A percentile compares a stretch with the other conserved stretches of the same genome.
Evolutionary conservation across 1,140 invertebrate species (phyloP).

Genomic region (Habropoda laboriosa): DNA sequence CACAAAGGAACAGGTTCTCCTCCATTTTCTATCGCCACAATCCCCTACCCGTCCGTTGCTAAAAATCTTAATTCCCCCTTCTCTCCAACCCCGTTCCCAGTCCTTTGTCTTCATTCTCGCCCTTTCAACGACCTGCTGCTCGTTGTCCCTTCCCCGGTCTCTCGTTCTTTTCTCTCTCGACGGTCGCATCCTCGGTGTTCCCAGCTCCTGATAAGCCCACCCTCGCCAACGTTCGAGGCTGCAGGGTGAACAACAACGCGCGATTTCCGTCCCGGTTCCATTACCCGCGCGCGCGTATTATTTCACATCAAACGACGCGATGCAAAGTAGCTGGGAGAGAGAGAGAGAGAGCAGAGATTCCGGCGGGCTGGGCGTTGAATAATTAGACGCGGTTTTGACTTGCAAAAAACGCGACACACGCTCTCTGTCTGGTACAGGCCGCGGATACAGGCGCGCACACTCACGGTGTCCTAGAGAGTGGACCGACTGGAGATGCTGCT

Average conservation of each 20-base stretch:
- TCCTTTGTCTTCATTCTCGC: constrained; percentile 19
- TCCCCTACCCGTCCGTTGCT: not conserved
- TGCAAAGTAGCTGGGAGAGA: not conserved
- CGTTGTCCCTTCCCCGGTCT: not conserved
- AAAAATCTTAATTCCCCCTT: constrained; percentile 6
- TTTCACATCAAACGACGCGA: constrained; percentile 25
- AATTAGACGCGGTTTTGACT: constrained; percentile 33
- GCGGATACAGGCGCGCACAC: not conserved
- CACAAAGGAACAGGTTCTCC: not conserved
- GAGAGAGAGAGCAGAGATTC: not conserved
- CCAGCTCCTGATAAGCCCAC: not conserved
- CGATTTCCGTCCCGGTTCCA: constrained; percentile 9
- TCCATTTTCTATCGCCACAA: not conserved
- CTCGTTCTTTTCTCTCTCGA: too few relatives aligned
- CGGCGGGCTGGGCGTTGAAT: not conserved
- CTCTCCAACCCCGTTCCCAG: not conserved
- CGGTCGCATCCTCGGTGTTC: not conserved
- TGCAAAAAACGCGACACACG: constrained; percentile 14
- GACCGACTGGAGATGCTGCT: not conserved
- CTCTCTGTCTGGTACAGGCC: not conserved
- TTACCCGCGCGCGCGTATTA: constrained; percentile 19
- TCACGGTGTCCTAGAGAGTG: too few relatives aligned
- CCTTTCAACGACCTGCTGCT: not conserved
- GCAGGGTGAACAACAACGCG: constrained; percentile 10
- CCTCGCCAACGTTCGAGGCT: not conserved